Base-by-base conservation (phyloP, 2,797 vertebrate species). In the Enteromius trimaculatus region DNA sequence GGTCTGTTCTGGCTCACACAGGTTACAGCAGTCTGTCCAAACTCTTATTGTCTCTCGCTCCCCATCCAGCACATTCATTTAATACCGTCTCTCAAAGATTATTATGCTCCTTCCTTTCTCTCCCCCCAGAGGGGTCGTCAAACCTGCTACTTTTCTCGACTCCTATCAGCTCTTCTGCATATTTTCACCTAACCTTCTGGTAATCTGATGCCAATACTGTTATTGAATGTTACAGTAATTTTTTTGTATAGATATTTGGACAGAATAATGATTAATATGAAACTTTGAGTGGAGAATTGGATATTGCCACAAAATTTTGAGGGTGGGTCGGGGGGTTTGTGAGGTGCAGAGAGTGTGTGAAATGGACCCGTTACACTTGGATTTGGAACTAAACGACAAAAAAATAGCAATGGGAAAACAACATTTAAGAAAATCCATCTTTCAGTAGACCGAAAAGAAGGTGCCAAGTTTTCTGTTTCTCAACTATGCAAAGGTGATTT, bases 41-140 rank as follows among this genome's bases (percentile, higher is more conserved):
- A 68, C n/a, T 42, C 44, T 37, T 17, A 16, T 31, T 68, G 71
- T 74, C 34, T 64, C 42, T 60, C 10, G 3, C 29, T 49, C 10
- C 42, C 29, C 31, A 55, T 31, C 17, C 10, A 21, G 6, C 74
- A 29, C n/a, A 0, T 74, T 60, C 39, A 64, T 83, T 78, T 83
- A 44, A 70, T 70, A 26, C 29, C 13, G 79, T 66, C 44, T 64
- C 77, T 71, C 16, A 51, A 84, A 80, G 26, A 80, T 76, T 81
- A 84, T 79, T 84, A 58, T 31, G 70, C 44, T 51, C 23, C 23
- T 44, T 78, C n/a, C 6, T 69, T 53, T 69, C 23, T 31, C 19
- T 42, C 44, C 60, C 26, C 14, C 10, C 13, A 47, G 51, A 44
- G 65, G 29, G n/a, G 31, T 47, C 10, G 3, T 78, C 75, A 70